Percentiles rank a stretch among this genome's conserved stretches.
Evolutionary conservation across 2,888 invertebrate species (phyloP).

Genomic region (Parnassius smintheus): DNA sequence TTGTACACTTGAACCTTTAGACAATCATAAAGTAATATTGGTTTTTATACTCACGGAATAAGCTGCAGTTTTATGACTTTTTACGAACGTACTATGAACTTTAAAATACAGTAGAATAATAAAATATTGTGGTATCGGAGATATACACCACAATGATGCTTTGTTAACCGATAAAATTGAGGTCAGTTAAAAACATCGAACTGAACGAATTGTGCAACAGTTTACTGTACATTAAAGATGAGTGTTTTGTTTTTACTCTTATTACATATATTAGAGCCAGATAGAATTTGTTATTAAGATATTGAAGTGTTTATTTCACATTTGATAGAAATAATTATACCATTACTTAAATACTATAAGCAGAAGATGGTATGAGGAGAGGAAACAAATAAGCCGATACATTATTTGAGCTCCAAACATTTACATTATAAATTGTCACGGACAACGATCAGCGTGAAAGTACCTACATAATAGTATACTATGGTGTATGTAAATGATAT

Average conservation of each 20-base stretch:
- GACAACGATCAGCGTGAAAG: slow-evolving; percentile 20
- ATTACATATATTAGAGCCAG: too few species aligned
- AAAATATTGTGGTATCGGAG: background rate
- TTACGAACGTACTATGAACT: too few species aligned
- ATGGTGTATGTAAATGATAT: slow-evolving; percentile 16
- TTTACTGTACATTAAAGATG: too few species aligned
- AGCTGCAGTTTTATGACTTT: too few species aligned
- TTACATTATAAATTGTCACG: slow-evolving; percentile 16
- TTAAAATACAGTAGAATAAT: background rate
- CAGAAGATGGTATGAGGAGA: slow-evolving; percentile 11
- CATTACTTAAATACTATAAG: slow-evolving; percentile 8
- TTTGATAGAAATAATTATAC: slow-evolving; percentile 4
- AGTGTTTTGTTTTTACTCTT: too few species aligned
- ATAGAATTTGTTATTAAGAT: too few species aligned
- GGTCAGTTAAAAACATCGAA: background rate
- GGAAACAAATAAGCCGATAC: slow-evolving; percentile 21
- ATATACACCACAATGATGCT: slow-evolving; percentile 7
- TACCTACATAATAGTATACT: slow-evolving; percentile 18
- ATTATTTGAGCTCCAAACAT: slow-evolving; percentile 11
- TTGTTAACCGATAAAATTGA: slow-evolving; percentile 1
- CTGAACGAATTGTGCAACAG: too few species aligned
- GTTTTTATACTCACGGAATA: too few species aligned
- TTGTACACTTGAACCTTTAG: too few species aligned
- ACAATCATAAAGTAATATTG: too few species aligned
- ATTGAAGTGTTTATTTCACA: background rate